Conservation (phyloP, 2,113 vertebrate species). For the Coptodon rendalli region DNA sequence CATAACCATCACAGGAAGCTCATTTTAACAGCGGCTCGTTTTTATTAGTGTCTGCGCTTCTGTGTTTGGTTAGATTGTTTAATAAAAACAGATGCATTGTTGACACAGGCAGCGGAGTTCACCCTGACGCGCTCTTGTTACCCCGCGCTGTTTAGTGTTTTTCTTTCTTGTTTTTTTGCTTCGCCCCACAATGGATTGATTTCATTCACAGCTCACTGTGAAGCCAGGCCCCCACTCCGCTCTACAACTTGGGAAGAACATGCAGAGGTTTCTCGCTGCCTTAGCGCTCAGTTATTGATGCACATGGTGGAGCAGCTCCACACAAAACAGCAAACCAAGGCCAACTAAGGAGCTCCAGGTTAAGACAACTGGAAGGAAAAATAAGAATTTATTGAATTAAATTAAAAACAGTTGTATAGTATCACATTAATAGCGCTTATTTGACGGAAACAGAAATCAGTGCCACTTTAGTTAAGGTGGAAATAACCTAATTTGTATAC, state of each 20-base stretch:
- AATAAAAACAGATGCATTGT: not conserved
- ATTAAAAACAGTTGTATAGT: not conserved
- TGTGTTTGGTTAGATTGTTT: not conserved
- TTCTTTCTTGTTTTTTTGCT: too few species aligned
- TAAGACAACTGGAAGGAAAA: not conserved
- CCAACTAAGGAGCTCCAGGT: not conserved
- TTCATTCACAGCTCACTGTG: constrained; percentile 4
- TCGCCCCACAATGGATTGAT: not conserved
- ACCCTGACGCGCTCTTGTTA: not conserved
- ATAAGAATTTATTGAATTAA: not conserved
- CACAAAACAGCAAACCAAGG: not conserved
- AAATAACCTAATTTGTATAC: not conserved
- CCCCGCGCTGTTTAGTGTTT: not conserved
- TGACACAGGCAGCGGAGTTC: not conserved
- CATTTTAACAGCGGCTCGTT: not conserved
- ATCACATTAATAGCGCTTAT: not conserved
- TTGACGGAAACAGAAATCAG: not conserved
- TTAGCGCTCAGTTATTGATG: not conserved
- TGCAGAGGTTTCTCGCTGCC: not conserved
- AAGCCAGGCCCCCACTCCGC: constrained; percentile 14
- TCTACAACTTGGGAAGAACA: constrained; percentile 23
- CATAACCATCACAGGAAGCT: not conserved
- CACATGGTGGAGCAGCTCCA: not conserved
- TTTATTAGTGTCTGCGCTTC: not conserved
- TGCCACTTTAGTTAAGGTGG: not conserved